phyloP scores from a whole-genome alignment of 1,140 invertebrate genomes.

The Drosophila guanche region DNA sequence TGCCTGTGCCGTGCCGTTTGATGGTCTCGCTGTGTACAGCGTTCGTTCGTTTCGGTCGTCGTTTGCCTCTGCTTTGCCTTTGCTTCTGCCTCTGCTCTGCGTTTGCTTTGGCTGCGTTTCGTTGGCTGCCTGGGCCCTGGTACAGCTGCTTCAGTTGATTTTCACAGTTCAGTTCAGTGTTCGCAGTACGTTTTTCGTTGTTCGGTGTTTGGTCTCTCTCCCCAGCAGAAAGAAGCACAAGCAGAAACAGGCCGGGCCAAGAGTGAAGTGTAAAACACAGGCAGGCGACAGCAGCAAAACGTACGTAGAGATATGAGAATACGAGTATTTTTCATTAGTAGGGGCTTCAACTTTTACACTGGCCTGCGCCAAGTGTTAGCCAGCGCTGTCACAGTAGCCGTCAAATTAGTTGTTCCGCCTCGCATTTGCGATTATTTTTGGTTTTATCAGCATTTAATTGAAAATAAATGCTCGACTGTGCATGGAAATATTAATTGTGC shows the following conservation, averaged over 20 bases:
- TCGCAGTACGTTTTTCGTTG: conserved; percentile 66
- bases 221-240: conserved; percentile 45
- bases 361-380: conserved; percentile 39
- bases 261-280: conserved; percentile 34
- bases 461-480: conserved; percentile 6
- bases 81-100: conserved; percentile 32
- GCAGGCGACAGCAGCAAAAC: conserved; percentile 51
- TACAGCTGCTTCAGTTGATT: conserved; percentile 82
- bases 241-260: conserved; percentile 43
- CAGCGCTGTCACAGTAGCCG: conserved; percentile 63
- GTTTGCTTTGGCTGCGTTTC: conserved; percentile 55
- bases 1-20: conserved; percentile 60
- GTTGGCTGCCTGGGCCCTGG: conserved; percentile 45
- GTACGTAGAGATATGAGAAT: conserved; percentile 63
- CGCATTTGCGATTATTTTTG: conserved; percentile 5
- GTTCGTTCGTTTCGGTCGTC: conserved; percentile 64
- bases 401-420: conserved; percentile 49
- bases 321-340: conserved; percentile 74
- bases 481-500: too few species aligned
- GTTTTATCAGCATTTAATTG: conserved; percentile 20
- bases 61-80: conserved; percentile 28
- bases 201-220: conserved; percentile 58
- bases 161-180: conserved; percentile 75
- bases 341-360: conserved; percentile 53
- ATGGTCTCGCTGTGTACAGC: conserved; percentile 66